These are phyloP conservation scores for Nymphalis polychloros DNA, from an alignment of 2,888 invertebrate species.

Conservation along the genomic window DNA sequence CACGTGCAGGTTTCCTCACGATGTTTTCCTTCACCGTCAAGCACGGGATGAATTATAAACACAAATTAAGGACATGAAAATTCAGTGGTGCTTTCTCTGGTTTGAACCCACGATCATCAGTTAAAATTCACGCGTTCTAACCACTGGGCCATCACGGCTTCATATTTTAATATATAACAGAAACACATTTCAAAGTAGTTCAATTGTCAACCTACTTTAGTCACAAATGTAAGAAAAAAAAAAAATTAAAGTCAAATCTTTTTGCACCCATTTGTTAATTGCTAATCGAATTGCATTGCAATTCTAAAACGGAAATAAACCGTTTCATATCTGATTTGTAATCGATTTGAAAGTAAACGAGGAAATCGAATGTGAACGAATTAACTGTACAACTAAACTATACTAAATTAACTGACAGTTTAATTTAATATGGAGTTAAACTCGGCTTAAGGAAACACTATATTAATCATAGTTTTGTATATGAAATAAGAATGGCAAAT, in stretches of 20 bases:
- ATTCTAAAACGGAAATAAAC: conserved; percentile 8
- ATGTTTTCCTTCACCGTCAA: too few species aligned
- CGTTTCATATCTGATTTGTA: conserved; percentile 5
- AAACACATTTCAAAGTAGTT: neutral
- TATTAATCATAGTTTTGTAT: too few species aligned
- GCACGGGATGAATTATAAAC: too few species aligned
- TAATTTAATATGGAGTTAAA: neutral
- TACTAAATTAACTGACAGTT: neutral
- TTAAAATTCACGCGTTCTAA: too few species aligned
- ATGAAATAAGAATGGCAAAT: too few species aligned
- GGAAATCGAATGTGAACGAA: conserved; percentile 3
- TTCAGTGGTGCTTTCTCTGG: too few species aligned
- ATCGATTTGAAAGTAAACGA: conserved; percentile 8
- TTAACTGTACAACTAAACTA: conserved; percentile 1
- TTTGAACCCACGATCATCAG: too few species aligned
- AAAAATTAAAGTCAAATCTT: neutral
- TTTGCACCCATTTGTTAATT: conserved; percentile 1
- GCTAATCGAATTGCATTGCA: conserved; percentile 6
- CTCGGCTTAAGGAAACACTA: too few species aligned
- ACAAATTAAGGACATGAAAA: too few species aligned
- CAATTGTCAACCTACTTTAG: neutral
- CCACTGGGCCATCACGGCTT: too few species aligned
- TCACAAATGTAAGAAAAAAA: neutral
- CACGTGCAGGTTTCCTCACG: too few species aligned
- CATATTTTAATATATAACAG: neutral